Evolutionary conservation across 2,888 invertebrate genomes (phyloP), one percentile per base, ranked within the genome.

Genomic region (Arrhopalites spinosus): DNA sequence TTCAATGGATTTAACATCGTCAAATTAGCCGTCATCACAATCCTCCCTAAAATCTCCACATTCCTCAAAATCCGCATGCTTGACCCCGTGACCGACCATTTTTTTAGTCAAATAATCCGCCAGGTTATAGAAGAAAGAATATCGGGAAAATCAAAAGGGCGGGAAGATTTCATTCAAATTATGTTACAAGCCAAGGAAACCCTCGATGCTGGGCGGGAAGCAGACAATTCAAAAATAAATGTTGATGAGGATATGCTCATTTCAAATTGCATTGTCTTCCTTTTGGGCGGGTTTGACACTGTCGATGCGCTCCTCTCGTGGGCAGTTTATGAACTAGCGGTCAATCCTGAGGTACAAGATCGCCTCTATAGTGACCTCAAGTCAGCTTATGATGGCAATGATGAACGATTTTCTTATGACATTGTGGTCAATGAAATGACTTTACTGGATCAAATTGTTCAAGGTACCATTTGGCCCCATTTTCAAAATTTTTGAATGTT

Each of bases 281-380:
- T 71, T 5, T 25, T 71, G 20, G 71, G 71, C 5, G 71, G 71
- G 1, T 70, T 70, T 27, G 70, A 70, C 15, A 70, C 70, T 15
- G 56, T 27, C 17, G 70, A 70, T 11, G 50, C 43, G 36, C 20
- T 43, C 2, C 27, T 75, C 8, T 61, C 53, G 0, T 61, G 59
- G 15, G 64, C 47, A 0, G 53, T 47, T 3, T 75, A 75, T 27
- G 75, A 75, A 53, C 11, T 75, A 1, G 75, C 75, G 1, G 3
- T 75, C 3, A 71, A 76, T 72, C 72, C 50, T 17, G 53, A 72
- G 1, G 45, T 76, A 3, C 75, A 75, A 25, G 75, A 75, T 30
- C 36, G 36, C 27, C 15, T 75, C 2, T 61, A 29, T 5, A 23
- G 36, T 1, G 75, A 75, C 45, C 11, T 75, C 23, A 20, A 69